These are phyloP conservation scores for Caenorhabditis sp. DNA, from an alignment of 2,888 invertebrate species.

Conservation along the genomic window DNA sequence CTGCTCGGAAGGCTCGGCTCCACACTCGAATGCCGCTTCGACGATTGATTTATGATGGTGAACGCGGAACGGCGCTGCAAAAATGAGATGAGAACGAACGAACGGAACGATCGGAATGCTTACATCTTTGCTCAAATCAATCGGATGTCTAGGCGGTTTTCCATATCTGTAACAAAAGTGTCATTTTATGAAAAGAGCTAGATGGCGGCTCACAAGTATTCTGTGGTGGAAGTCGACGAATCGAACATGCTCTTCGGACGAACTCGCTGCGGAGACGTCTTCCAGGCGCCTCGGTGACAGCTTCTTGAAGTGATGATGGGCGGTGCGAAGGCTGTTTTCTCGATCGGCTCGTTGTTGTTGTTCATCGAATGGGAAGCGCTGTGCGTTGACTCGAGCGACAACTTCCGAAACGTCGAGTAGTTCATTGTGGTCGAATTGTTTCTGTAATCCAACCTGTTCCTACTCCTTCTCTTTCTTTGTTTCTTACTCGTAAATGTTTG, in stretches of 20 bases:
- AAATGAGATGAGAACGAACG: no score
- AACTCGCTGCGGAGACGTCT: slow-evolving; percentile 44
- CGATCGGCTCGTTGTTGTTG: background rate
- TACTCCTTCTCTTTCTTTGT: background rate
- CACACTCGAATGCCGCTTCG: slow-evolving; percentile 35
- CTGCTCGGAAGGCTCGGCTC: slow-evolving; percentile 22
- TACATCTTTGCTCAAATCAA: slow-evolving; percentile 46
- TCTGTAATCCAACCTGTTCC: slow-evolving; percentile 27
- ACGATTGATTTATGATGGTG: slow-evolving; percentile 34
- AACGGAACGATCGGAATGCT: no score
- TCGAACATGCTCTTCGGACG: slow-evolving; percentile 56
- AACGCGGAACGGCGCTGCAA: slow-evolving; percentile 52
- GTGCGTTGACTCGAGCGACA: slow-evolving; percentile 54
- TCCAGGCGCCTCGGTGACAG: slow-evolving; percentile 50
- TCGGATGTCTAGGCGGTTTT: slow-evolving; percentile 50
- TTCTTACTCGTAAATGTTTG: slow-evolving; percentile 49
- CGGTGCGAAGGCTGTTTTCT: slow-evolving; percentile 23
- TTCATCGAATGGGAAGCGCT: slow-evolving; percentile 4
- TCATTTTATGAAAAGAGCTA: no score
- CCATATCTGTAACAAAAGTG: slow-evolving; percentile 16
- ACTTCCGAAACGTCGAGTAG: slow-evolving; percentile 62
- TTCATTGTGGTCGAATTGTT: slow-evolving; percentile 52
- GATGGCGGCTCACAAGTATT: slow-evolving; percentile 36
- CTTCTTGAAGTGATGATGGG: slow-evolving; percentile 47
- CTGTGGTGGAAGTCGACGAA: slow-evolving; percentile 27